phyloP scores from a whole-genome alignment of 1,140 invertebrate genomes.

The Thaumetopoea pityocampa region DNA sequence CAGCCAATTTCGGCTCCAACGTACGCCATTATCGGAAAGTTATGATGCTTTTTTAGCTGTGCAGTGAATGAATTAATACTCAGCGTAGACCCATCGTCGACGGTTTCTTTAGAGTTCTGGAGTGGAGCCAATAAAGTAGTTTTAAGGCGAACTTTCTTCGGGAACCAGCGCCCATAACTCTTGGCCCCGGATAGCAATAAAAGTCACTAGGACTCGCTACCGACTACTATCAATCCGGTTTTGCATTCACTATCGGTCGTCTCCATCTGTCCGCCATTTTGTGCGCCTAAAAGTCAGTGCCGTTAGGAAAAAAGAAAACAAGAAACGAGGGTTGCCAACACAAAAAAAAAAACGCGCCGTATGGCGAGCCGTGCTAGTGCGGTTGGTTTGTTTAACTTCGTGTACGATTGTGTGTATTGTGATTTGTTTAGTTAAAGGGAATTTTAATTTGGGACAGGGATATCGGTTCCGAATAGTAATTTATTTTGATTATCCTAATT shows the following conservation, averaged over 20 bases:
- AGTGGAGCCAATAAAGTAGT: slow-evolving; percentile 63
- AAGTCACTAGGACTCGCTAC: slow-evolving; percentile 46
- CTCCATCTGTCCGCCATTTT: slow-evolving; percentile 52
- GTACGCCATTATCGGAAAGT: slow-evolving; percentile 51
- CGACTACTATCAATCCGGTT: slow-evolving; percentile 57
- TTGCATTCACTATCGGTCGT: slow-evolving; percentile 54
- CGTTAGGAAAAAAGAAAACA: slow-evolving; percentile 21
- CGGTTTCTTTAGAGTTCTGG: slow-evolving; percentile 50
- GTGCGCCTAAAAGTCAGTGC: slow-evolving; percentile 33
- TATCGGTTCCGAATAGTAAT: slow-evolving; percentile 7
- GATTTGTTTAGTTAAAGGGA: slow-evolving; percentile 11
- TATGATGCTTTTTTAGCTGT: slow-evolving; percentile 66
- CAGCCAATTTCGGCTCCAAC: slow-evolving; percentile 25
- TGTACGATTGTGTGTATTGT: slow-evolving; percentile 18
- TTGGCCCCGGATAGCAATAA: slow-evolving; percentile 51
- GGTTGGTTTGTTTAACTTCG: slow-evolving; percentile 29
- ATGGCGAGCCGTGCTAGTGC: slow-evolving; percentile 27
- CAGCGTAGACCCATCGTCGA: slow-evolving; percentile 29
- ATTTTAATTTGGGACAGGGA: slow-evolving; percentile 9
- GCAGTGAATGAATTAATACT: slow-evolving; percentile 62
- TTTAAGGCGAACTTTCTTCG: slow-evolving; percentile 50
- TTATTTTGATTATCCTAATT: no score
- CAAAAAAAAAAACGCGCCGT: slow-evolving; percentile 32
- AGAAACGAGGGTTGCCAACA: slow-evolving; percentile 26
- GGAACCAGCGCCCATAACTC: slow-evolving; percentile 41